These are phyloP conservation scores for Aphaenogaster rudis DNA, from an alignment of 1,140 invertebrate genomes.

Conservation along the genomic window DNA sequence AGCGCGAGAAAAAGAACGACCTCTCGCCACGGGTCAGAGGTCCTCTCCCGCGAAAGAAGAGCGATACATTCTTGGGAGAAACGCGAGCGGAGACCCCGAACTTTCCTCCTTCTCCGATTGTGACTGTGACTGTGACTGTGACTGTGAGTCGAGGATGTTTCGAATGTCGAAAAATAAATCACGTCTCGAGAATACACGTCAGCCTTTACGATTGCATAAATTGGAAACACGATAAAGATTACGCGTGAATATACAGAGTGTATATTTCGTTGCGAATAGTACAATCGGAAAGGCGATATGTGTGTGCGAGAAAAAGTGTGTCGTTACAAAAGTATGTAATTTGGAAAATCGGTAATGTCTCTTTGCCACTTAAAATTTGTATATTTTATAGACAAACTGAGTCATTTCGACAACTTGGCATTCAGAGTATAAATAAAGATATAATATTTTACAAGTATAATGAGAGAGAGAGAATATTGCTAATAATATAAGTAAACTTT, in stretches of 20 bases:
- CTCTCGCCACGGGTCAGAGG: conserved; percentile 56
- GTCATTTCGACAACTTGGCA: not conserved
- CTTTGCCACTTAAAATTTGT: not conserved
- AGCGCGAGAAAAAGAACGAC: conserved; percentile 56
- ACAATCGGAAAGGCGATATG: not conserved
- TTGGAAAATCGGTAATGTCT: not conserved
- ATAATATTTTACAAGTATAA: not conserved
- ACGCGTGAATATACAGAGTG: not conserved
- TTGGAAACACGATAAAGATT: not conserved
- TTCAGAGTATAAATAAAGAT: not conserved
- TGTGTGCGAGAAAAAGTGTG: not conserved
- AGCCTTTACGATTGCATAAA: conserved; percentile 24
- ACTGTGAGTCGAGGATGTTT: conserved; percentile 20
- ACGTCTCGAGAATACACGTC: not conserved
- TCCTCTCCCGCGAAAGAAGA: conserved; percentile 53
- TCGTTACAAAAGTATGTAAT: not conserved
- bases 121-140: no score
- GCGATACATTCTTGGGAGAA: conserved; percentile 63
- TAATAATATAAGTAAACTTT: not conserved
- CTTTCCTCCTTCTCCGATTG: not conserved
- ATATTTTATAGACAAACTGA: not conserved
- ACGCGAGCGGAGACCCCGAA: conserved; percentile 26
- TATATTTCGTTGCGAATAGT: not conserved
- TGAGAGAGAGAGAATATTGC: not conserved
- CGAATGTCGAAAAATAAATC: conserved; percentile 49